Evolutionary conservation across 2,888 invertebrate species (phyloP), one percentile per base, ranked within the genome.

Genomic region (Dinocampus coccinellae): DNA sequence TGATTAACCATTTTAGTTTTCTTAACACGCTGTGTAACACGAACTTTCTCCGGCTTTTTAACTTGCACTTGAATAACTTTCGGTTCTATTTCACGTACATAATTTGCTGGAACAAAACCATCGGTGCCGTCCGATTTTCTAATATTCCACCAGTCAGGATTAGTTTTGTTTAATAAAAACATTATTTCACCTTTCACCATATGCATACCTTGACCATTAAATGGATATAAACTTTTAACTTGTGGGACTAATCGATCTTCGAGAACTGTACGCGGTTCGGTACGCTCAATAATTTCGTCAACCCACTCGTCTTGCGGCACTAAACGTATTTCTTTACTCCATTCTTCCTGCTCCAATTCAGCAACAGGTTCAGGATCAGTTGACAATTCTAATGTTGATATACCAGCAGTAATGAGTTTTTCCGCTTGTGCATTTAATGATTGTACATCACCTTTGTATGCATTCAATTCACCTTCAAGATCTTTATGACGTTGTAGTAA

Each of bases 71-170:
- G 90, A 6, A 80, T 94, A 0, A 96, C 91, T 75, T 97, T 92
- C 0, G 97, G 95, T 77, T 97, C 97, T 60, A 97, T 92, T 88
- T 97, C 97, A 36, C 94, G 91, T 13, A 99, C 96, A 88, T 99
- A 99, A 88, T 97, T 98, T 0, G 97, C 98, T 0, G 99, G 99
- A 3, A 99, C 98, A 88, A 98, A 99, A 1, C 99, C 99, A 82
- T 98, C 98, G 0, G 92, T 92, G 0, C 98, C 95, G 84, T 96
- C 96, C 0, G 93, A 92, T 87, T 97, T 97, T 13, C 97, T 91
- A n/a, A 98, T 96, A 81, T 96, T 96, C 99, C 99, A 99, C 99
- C 99, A 99, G 87, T 99, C 99, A 0, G 94, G 93, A 88, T 98
- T 99, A 7, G 97, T 97, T 89, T 97, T 97, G 85, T 95, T 96